Base-by-base conservation (phyloP, 1,140 invertebrate genomes). In the Orius laevigatus region DNA sequence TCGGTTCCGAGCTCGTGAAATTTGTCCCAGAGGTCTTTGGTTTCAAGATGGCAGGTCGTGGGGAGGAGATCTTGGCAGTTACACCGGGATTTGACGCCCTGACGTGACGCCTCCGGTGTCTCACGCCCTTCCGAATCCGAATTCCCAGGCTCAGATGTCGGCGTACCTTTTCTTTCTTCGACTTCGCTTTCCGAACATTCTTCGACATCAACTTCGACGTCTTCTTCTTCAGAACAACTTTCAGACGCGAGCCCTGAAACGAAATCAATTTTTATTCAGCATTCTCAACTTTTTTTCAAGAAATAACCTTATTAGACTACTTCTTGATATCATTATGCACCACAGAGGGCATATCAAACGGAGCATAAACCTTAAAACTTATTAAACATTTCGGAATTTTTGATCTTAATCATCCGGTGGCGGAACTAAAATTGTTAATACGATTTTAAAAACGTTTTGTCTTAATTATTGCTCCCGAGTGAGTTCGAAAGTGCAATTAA, bases 1-100 rank as follows among this genome's bases (percentile, higher is more conserved):
- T 98, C 94, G 1, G 92, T 98, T 46, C 90, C 88, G 48, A 95
- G 73, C 57, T 89, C 81, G 66, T 95, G 84, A 68, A 98, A 98
- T 60, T 92, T 84, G 59, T 89, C 78, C 94, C 94, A 98, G 40
- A 98, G 52, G 4, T 81, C 76, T 58, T 76, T 75, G 42, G 74
- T 74, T 58, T 82, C 79, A 36, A 82, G 62, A 50, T 72, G 69
- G 54, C 71, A 74, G 39, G 69, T 64, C 12, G 70, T 66, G 19
- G 56, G 52, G 12, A 64, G 52, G 14, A 75, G 60, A 40, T 72
- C 68, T 16, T 65, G 64, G 52, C 70, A 70, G 58, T 77, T 79
- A 57, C 72, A 78, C n/a, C 57, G 52, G 48, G 57, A 56, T 55
- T 39, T 59, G 53, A 55, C 57, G 48, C 32, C 47, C 33, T 41